Evolutionary conservation across 2,797 vertebrate species (phyloP).

Genomic region (Spinibarbus caldwelli): DNA sequence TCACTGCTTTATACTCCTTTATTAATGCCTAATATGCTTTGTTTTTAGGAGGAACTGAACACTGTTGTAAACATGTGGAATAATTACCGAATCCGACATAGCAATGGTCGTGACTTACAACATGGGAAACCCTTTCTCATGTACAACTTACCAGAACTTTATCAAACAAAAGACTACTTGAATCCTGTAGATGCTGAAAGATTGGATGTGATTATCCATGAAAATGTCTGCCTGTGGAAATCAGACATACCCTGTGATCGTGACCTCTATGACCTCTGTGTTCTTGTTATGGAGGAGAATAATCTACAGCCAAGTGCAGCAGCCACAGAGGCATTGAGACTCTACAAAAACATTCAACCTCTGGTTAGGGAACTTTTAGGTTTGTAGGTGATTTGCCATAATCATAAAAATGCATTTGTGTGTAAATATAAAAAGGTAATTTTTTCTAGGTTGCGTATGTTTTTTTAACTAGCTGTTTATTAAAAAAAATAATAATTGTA

Average conservation of each 20-base stretch:
- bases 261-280: conserved; percentile 38
- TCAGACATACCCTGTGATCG: conserved; percentile 42
- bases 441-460: neutral
- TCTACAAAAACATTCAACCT: conserved; percentile 38
- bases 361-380: conserved; percentile 37
- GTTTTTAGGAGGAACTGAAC: conserved; percentile 33
- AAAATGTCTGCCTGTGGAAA: conserved; percentile 43
- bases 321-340: conserved; percentile 10
- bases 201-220: conserved; percentile 24
- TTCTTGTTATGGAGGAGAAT: conserved; percentile 37
- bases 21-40: neutral
- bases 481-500: too few relatives aligned
- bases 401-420: neutral
- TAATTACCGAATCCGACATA: conserved; percentile 17
- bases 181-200: conserved; percentile 37
- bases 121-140: conserved; percentile 28
- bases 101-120: conserved; percentile 23
- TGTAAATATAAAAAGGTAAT: neutral
- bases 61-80: conserved; percentile 40
- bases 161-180: conserved; percentile 28
- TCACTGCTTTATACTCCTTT: neutral
- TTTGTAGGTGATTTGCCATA: neutral
- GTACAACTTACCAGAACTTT: conserved; percentile 20
- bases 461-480: too few relatives aligned
- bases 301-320: conserved; percentile 7